These are phyloP conservation scores for Kuschelorhynchus macadamiae DNA, from an alignment of 2,888 invertebrate genomes.

Conservation along the genomic window DNA sequence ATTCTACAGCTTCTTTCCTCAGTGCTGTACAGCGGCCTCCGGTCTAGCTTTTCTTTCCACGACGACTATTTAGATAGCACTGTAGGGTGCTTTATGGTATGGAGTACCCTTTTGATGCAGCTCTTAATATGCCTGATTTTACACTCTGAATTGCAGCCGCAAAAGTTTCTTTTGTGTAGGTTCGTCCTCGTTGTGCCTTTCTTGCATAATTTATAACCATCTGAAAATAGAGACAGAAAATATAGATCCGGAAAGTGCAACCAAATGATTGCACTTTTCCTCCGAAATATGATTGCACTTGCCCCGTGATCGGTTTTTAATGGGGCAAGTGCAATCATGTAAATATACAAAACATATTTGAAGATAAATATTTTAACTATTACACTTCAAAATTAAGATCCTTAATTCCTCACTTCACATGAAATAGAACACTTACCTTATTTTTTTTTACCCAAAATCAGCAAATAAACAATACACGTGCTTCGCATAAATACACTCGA, in stretches of 20 bases:
- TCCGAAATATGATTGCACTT: conserved; percentile 12
- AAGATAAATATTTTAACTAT: conserved; percentile 2
- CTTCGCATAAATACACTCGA: no score
- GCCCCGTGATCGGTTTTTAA: conserved; percentile 4
- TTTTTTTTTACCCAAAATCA: no score
- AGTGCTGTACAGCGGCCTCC: conserved; percentile 10
- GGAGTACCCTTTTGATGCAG: neutral
- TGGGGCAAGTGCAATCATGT: conserved; percentile 15
- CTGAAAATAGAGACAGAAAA: conserved; percentile 1
- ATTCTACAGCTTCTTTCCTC: conserved; percentile 6
- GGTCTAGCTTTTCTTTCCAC: conserved; percentile 10
- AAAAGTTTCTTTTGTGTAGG: neutral
- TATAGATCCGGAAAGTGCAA: conserved; percentile 12
- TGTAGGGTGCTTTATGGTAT: conserved; percentile 17
- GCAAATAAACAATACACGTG: no score
- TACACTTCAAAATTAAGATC: conserved; percentile 2
- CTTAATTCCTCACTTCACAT: neutral
- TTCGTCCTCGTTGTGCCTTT: conserved; percentile 1
- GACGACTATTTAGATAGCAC: conserved; percentile 12
- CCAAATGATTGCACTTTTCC: conserved; percentile 8
- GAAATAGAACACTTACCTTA: no score
- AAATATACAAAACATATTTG: conserved; percentile 12
- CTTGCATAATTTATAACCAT: neutral
- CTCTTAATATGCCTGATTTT: conserved; percentile 5
- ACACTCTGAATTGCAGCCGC: conserved; percentile 1